Evolutionary conservation across 1,140 invertebrate species (phyloP), one percentile per base, ranked within the genome.

Genomic region (Leptopilina clavipes): DNA sequence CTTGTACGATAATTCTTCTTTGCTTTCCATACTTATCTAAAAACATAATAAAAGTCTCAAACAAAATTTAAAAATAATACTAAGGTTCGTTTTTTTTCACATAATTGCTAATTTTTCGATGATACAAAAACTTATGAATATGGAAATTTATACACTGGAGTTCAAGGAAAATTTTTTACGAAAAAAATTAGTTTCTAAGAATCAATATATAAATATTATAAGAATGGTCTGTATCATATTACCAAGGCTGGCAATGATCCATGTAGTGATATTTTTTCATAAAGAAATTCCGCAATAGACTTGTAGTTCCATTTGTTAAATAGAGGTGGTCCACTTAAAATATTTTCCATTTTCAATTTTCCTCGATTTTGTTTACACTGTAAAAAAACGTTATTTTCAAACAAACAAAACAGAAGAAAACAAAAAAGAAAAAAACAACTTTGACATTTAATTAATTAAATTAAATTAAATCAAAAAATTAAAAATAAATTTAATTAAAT

Each of bases 1-100:
- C 72, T 86, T 85, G 17, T 86, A 92, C 0, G 84, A 87, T 75
- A 91, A 85, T 80, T 91, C 82, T 76, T 91, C 85, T 0, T 87
- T 88, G 11, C 89, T 91, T 74, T 90, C 83, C 3, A 86, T 86
- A 84, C 93, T 89, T 70, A 93, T 85, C 92, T 92, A 73, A 65
- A 77, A 89, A 81, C n/a, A 65, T 3, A 19, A 45, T 1, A 45
- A n/a, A n/a, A n/a, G n/a, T n/a, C n/a, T n/a, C 2, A 45, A 45
- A 45, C 6, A 12, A n/a, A n/a, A 45, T 45, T 44, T 1, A 31
- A 12, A 12, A 1, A 52, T 17, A 1, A 52, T n/a, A n/a, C n/a
- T n/a, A n/a, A n/a, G n/a, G n/a, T n/a, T n/a, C n/a, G n/a, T n/a
- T n/a, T n/a, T n/a, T n/a, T n/a, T n/a, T n/a, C n/a, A n/a, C n/a